phyloP scores from a whole-genome alignment of 2,797 vertebrate genomes.

The Dendrocincla fuliginosa region DNA sequence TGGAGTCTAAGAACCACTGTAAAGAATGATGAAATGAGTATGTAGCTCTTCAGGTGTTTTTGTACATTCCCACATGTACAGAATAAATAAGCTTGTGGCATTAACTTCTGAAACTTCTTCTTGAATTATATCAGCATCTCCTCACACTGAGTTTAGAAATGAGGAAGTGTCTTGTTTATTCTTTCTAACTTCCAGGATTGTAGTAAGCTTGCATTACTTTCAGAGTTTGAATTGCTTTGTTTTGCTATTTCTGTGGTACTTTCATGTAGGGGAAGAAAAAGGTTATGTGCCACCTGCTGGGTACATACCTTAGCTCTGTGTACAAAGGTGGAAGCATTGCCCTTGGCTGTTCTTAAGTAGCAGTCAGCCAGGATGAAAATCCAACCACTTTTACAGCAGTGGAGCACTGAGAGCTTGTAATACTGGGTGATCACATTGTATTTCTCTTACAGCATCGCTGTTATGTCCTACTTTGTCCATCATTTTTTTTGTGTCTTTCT shows the following conservation, averaged over 20 bases:
- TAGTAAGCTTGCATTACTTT: background rate
- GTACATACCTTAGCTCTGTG: background rate
- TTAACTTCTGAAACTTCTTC: background rate
- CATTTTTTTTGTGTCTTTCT: background rate
- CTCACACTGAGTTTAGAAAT: background rate
- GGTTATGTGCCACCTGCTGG: background rate
- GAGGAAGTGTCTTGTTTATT: background rate
- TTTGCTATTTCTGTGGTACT: background rate
- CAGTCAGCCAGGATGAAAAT: background rate
- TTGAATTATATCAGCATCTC: background rate
- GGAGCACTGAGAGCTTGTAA: background rate
- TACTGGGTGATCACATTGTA: background rate
- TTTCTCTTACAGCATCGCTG: background rate
- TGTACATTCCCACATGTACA: background rate
- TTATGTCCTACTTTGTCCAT: background rate
- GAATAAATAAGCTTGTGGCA: background rate
- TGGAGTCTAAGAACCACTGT: background rate
- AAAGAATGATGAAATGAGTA: background rate
- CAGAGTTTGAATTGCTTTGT: background rate
- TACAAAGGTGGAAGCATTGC: background rate
- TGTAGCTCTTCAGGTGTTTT: background rate
- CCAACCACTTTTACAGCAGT: fast-evolving
- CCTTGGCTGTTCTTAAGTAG: background rate
- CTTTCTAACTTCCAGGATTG: background rate
- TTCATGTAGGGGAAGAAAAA: background rate